These are phyloP conservation scores for Megaleporinus macrocephalus DNA, from an alignment of 2,113 vertebrate genomes.

Conservation along the genomic window DNA sequence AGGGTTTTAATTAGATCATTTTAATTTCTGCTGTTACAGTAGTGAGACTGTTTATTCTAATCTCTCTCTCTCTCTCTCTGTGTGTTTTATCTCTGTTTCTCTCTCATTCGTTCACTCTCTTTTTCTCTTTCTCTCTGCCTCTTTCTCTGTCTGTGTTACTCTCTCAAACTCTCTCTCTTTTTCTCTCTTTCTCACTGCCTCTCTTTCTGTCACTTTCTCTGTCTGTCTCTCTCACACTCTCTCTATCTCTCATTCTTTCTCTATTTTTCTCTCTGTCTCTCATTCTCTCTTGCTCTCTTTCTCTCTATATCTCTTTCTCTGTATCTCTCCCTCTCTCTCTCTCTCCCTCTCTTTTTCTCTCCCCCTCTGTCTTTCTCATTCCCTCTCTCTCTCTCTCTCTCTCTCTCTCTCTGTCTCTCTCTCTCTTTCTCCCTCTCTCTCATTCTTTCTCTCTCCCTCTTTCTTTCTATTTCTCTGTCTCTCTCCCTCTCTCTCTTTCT, in stretches of 20 bases:
- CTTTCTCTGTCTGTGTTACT: conserved; percentile 60
- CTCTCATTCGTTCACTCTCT: too few relatives aligned
- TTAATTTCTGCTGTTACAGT: background rate
- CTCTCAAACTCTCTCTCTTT: background rate
- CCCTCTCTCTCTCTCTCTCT: conserved; percentile 2
- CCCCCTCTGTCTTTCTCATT: too few relatives aligned
- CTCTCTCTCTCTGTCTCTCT: conserved; percentile 59
- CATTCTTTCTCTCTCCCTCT: background rate
- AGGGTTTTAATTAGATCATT: background rate
- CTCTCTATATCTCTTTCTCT: background rate
- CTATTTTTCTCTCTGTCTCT: conserved; percentile 64
- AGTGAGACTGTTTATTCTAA: background rate
- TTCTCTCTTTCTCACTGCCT: conserved; percentile 38
- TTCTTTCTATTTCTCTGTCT: too few relatives aligned
- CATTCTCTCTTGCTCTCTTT: too few relatives aligned
- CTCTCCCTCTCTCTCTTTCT: conserved; percentile 61
- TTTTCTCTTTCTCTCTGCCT: conserved; percentile 51
- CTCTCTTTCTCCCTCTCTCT: conserved; percentile 41
- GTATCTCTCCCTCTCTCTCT: conserved; percentile 45
- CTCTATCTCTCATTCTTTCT: conserved; percentile 46
- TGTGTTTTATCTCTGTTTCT: too few relatives aligned
- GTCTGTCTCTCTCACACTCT: background rate
- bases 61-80: background rate
- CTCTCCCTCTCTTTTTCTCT: conserved; percentile 57
- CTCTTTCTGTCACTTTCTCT: conserved; percentile 61